A percentile compares a stretch with the other conserved stretches of the same genome.
Evolutionary conservation across 23 tunicate genomes (phyloP).

Genomic region (Halocynthia aurantium): DNA sequence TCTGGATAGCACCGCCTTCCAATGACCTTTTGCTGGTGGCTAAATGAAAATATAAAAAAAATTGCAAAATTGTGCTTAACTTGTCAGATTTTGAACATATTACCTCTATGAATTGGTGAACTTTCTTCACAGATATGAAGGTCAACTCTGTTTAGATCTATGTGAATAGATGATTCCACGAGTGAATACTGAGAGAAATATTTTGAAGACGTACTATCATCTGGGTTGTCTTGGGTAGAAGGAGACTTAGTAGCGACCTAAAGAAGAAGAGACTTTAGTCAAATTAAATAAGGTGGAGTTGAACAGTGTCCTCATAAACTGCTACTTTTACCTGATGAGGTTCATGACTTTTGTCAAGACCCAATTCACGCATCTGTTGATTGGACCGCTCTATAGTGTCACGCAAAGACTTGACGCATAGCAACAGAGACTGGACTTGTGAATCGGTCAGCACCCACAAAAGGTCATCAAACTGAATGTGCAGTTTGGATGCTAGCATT

Average conservation of each 20-base stretch:
- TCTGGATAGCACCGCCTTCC: conserved; percentile 71
- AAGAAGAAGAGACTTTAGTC: too few species aligned
- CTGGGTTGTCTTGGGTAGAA: background rate
- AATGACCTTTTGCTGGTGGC: conserved; percentile 45
- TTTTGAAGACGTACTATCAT: conserved; percentile 15
- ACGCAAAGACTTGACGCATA: conserved; percentile 79
- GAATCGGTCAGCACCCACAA: conserved; percentile 92
- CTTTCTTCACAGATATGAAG: conserved; percentile 91
- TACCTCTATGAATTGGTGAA: conserved; percentile 11
- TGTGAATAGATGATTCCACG: conserved; percentile 71
- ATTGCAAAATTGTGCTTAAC: background rate
- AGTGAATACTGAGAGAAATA: conserved; percentile 44
- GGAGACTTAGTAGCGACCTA: too few species aligned
- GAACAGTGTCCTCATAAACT: too few species aligned
- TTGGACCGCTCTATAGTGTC: conserved; percentile 87
- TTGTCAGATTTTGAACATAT: background rate
- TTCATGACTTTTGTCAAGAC: background rate
- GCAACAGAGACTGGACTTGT: conserved; percentile 90
- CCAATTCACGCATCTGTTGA: conserved; percentile 13
- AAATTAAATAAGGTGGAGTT: too few species aligned
- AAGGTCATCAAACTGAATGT: conserved; percentile 76
- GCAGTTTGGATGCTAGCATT: conserved; percentile 58
- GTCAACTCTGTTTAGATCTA: conserved; percentile 69
- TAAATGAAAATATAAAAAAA: conserved; percentile 6
- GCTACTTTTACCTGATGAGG: too few species aligned